These are phyloP conservation scores for Phrynocephalus vlangalii DNA, from an alignment of 2,797 vertebrate genomes.

Conservation along the genomic window DNA sequence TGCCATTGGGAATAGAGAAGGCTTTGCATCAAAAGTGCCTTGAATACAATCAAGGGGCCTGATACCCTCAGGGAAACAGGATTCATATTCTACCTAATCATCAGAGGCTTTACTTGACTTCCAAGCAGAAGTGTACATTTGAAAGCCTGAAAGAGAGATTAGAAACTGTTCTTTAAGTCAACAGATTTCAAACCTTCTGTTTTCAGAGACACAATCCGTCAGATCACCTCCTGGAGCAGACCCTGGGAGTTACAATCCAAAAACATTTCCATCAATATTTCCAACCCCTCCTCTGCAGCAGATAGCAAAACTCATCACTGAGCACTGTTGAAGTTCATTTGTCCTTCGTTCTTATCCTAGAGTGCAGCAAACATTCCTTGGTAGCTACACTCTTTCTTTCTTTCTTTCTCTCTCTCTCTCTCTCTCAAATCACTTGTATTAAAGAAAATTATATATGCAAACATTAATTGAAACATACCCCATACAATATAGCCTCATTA, in stretches of 20 bases:
- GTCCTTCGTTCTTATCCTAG: too few species aligned
- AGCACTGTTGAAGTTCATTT: background rate
- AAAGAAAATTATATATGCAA: too few species aligned
- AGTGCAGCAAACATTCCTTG: too few species aligned
- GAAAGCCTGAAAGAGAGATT: background rate
- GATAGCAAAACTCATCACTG: background rate
- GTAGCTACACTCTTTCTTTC: too few species aligned
- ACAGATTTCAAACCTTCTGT: background rate
- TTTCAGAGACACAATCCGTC: background rate
- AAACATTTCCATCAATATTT: background rate
- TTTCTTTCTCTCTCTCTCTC: too few species aligned
- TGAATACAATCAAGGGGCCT: conserved; percentile 60
- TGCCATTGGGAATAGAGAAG: conserved; percentile 22
- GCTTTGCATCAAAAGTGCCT: conserved; percentile 20
- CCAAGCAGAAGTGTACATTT: conserved; percentile 23
- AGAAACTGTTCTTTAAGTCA: too few species aligned
- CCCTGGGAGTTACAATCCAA: background rate
- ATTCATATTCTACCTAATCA: conserved; percentile 38
- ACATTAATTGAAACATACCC: too few species aligned
- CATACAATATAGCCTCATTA: too few species aligned
- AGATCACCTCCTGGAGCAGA: background rate
- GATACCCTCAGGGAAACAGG: conserved; percentile 54
- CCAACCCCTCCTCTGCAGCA: too few species aligned
- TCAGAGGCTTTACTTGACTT: conserved; percentile 28
- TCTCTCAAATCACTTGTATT: too few species aligned